These are phyloP conservation scores for Lochmaea crataegi DNA, from an alignment of 2,888 invertebrate species.

Conservation along the genomic window DNA sequence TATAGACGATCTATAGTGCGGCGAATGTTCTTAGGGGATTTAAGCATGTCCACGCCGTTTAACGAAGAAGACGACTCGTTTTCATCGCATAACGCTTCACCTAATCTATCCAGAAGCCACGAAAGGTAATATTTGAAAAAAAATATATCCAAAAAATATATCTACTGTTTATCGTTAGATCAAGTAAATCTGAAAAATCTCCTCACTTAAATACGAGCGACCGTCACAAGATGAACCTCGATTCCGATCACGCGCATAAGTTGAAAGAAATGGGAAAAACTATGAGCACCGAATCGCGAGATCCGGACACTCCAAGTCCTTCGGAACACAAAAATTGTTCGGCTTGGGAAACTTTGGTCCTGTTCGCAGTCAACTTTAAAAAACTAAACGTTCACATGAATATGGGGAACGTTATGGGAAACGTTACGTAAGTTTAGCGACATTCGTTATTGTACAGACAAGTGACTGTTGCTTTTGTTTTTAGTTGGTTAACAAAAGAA, in stretches of 20 bases:
- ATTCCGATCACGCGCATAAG: conserved; percentile 65
- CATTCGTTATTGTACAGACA: no score
- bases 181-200: conserved; percentile 55
- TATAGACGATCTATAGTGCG: conserved; percentile 94
- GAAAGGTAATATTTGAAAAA: conserved; percentile 47
- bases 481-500: conserved; percentile 90
- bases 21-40: conserved; percentile 92
- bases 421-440: conserved; percentile 74
- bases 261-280: conserved; percentile 70
- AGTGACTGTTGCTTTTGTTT: conserved; percentile 33
- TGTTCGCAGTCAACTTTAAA: conserved; percentile 96
- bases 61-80: conserved; percentile 59
- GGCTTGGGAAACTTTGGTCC: conserved; percentile 95
- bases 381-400: conserved; percentile 98
- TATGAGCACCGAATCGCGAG: conserved; percentile 67
- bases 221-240: conserved; percentile 70
- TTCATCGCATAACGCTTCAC: conserved; percentile 48
- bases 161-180: conserved; percentile 22
- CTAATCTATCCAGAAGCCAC: conserved; percentile 49
- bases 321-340: conserved; percentile 75
- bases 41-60: conserved; percentile 70
- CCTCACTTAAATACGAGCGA: conserved; percentile 66
- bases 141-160: no score
- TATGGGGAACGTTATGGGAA: conserved; percentile 99
- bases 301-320: conserved; percentile 68